These are phyloP conservation scores for Columba livia DNA, from an alignment of 2,113 vertebrate species.

Conservation along the genomic window DNA sequence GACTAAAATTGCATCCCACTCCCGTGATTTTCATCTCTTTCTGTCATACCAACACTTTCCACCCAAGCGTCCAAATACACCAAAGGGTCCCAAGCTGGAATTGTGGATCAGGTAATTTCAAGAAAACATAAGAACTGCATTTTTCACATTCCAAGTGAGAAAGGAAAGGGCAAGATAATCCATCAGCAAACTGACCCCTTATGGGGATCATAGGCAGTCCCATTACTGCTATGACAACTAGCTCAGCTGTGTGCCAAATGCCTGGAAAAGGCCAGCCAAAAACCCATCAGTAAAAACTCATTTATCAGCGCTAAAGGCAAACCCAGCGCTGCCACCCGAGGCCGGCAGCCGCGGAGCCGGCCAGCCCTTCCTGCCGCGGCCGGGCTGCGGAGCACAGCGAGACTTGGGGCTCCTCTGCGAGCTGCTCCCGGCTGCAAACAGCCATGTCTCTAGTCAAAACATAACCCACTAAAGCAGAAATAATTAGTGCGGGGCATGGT, in stretches of 20 bases:
- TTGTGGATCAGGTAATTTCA: background rate
- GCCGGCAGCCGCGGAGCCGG: background rate
- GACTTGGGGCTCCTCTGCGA: background rate
- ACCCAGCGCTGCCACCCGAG: rapidly evolving
- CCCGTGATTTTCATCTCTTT: background rate
- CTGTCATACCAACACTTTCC: background rate
- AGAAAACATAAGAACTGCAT: background rate
- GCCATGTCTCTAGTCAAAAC: background rate
- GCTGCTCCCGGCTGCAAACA: background rate
- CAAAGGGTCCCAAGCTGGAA: background rate
- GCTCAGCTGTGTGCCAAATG: background rate
- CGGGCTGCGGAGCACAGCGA: background rate
- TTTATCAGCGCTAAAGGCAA: background rate
- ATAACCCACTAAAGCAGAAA: background rate
- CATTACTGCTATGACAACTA: conserved; percentile 29
- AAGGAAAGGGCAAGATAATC: conserved; percentile 37
- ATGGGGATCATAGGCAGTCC: background rate
- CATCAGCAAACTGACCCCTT: background rate
- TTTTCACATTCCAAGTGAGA: conserved; percentile 2
- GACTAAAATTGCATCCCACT: background rate
- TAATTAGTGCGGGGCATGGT: rapidly evolving
- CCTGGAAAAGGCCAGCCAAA: conserved; percentile 40
- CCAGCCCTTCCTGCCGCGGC: background rate
- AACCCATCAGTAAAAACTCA: background rate
- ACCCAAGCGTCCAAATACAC: background rate